Percentiles rank a stretch among this genome's conserved stretches.
These are phyloP conservation scores for Fistularia commersonii DNA, from an alignment of 2,797 vertebrate genomes.

Conservation along the genomic window DNA sequence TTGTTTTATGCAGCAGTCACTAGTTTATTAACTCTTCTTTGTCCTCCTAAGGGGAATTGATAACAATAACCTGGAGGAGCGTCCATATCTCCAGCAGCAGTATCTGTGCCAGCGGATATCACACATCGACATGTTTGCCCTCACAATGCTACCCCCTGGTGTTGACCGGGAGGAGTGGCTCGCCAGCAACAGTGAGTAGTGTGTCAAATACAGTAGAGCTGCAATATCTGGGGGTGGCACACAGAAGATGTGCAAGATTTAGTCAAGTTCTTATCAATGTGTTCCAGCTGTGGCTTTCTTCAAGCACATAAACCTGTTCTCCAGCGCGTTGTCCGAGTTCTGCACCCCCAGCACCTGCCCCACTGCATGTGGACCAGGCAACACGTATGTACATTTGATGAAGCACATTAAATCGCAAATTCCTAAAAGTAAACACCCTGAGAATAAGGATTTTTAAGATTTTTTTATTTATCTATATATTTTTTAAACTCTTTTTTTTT, in stretches of 20 bases:
- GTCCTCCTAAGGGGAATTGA: slow-evolving; percentile 66
- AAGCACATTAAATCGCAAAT: too few species aligned
- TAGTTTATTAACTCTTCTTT: slow-evolving; percentile 38
- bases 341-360: slow-evolving; percentile 77
- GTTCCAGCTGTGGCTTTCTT: slow-evolving; percentile 76
- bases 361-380: slow-evolving; percentile 71
- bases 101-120: slow-evolving; percentile 67
- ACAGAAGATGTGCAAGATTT: background rate
- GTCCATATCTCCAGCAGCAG: slow-evolving; percentile 72
- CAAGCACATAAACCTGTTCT: slow-evolving; percentile 78
- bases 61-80: slow-evolving; percentile 73
- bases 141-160: slow-evolving; percentile 67
- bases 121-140: slow-evolving; percentile 56
- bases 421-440: background rate
- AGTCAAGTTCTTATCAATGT: slow-evolving; percentile 12
- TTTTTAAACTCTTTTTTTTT: too few species aligned
- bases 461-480: background rate
- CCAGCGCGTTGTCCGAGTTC: slow-evolving; percentile 76
- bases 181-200: slow-evolving; percentile 75
- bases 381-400: slow-evolving; percentile 57
- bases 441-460: slow-evolving; percentile 1
- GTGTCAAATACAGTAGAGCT: background rate
- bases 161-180: slow-evolving; percentile 77
- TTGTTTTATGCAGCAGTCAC: slow-evolving; percentile 34
- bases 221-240: too few species aligned